Evolutionary conservation across 1,140 invertebrate genomes (phyloP), one percentile per base, ranked within the genome.

Genomic region (Littorina saxatilis): DNA sequence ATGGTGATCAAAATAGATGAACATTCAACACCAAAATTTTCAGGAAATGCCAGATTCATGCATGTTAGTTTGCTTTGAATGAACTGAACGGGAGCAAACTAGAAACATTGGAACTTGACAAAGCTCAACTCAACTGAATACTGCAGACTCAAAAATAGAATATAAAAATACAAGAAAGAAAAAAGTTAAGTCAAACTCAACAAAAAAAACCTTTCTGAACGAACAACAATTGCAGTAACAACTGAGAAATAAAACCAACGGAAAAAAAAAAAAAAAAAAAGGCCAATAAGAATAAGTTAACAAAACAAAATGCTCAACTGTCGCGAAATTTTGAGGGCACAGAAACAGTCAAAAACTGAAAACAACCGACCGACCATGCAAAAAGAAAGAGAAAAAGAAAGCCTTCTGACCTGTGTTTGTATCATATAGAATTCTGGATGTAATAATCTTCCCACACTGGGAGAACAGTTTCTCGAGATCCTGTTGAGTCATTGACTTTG

Each of bases 381-480:
- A 43, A 82, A 78, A 63, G 37, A 43, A 79, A 81, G 29, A 27
- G 61, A 66, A 50, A 81, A 83, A 74, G 70, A 70, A 79, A 83
- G 50, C 82, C 72, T 82, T 85, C 89, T 90, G 88, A 92, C 91
- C 91, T 90, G 91, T 92, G 83, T 89, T 89, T 86, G 90, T 91
- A 94, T 99, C 98, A 93, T 98, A 99, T 81, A 99, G 94, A 92
- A 99, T 99, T 88, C 99, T 95, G 84, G 98, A 99, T 74, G 99
- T 99, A 91, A 99, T 99, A 88, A 99, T 99, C 88, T 98, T 95
- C 85, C 99, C 99, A 93, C 96, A 99, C 80, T 97, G 96, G 92
- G 96, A 96, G 94, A 99, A 99, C 85, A 99, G 94, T 88, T 96
- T 95, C 94, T 99, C 98, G 89, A 99, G 94, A 92, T 99, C 99